Evolutionary conservation across 2,888 invertebrate species (phyloP).

Genomic region (Barypeithes pellucidus): DNA sequence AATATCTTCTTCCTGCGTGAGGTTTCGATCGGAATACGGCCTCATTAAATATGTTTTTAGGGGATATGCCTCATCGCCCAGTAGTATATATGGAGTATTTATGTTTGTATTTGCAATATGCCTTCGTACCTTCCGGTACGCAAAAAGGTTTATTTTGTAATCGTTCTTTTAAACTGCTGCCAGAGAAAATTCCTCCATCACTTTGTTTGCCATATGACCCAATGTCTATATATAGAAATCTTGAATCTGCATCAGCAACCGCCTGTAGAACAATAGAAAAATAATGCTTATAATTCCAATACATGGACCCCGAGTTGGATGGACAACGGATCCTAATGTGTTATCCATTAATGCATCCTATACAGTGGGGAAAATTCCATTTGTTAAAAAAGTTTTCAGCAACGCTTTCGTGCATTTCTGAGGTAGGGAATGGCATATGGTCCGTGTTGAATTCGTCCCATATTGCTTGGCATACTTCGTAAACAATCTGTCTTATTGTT

Average conservation of each 20-base stretch:
- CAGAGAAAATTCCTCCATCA: not conserved
- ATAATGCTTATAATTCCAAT: not conserved
- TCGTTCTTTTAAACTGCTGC: too few species aligned
- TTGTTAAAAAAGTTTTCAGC: not conserved
- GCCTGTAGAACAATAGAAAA: not conserved
- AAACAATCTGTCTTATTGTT: not conserved
- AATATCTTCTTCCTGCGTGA: too few species aligned
- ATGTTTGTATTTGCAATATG: too few species aligned
- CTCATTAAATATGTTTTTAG: too few species aligned
- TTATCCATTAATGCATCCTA: not conserved
- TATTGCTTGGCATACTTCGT: not conserved
- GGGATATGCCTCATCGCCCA: too few species aligned
- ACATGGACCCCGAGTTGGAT: not conserved
- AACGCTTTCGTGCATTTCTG: not conserved
- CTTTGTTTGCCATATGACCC: not conserved
- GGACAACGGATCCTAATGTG: too few species aligned
- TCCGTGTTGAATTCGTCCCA: not conserved
- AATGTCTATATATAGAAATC: not conserved
- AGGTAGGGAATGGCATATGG: not conserved
- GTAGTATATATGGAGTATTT: too few species aligned
- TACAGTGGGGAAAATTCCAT: not conserved
- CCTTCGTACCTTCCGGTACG: too few species aligned
- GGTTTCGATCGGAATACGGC: too few species aligned
- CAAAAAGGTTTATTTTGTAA: too few species aligned
- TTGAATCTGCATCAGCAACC: not conserved